Evolutionary conservation across 2,888 invertebrate species (phyloP).

Genomic region (Petrophora chlorosata): DNA sequence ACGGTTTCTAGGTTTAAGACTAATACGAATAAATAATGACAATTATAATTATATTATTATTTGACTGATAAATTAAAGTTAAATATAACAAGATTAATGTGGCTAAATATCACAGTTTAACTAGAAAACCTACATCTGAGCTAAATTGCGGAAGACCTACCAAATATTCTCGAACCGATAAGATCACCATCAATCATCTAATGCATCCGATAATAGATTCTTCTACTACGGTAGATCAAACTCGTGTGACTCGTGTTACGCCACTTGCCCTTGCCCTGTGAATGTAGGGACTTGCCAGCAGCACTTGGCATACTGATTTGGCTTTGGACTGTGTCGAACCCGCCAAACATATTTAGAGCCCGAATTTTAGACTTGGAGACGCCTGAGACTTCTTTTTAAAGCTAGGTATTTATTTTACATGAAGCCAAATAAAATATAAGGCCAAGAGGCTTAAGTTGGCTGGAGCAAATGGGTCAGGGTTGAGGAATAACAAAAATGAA

Average conservation of each 20-base stretch:
- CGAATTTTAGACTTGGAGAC: conserved; percentile 73
- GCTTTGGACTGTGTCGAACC: conserved; percentile 49
- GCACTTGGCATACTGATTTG: conserved; percentile 67
- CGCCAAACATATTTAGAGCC: conserved; percentile 77
- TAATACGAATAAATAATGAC: no score
- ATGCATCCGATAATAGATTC: conserved; percentile 27
- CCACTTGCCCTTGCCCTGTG: conserved; percentile 47
- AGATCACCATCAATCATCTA: conserved; percentile 13
- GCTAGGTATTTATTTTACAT: conserved; percentile 5
- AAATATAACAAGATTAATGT: no score
- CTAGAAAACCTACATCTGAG: background rate
- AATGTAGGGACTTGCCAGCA: conserved; percentile 68
- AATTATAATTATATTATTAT: no score
- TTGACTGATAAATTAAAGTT: no score
- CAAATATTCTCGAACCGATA: conserved; percentile 1
- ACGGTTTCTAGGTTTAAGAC: no score
- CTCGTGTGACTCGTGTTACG: conserved; percentile 28
- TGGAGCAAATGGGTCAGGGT: conserved; percentile 1
- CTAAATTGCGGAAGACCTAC: conserved; percentile 5
- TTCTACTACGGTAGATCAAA: conserved; percentile 17
- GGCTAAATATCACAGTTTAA: conserved; percentile 5
- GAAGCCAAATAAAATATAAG: background rate
- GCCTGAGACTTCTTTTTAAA: conserved; percentile 56
- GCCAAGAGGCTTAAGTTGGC: no score
- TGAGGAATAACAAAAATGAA: background rate